Evolutionary conservation across 2,888 invertebrate species (phyloP), one percentile per base, ranked within the genome.

Genomic region (Dermolepida albohirtum): DNA sequence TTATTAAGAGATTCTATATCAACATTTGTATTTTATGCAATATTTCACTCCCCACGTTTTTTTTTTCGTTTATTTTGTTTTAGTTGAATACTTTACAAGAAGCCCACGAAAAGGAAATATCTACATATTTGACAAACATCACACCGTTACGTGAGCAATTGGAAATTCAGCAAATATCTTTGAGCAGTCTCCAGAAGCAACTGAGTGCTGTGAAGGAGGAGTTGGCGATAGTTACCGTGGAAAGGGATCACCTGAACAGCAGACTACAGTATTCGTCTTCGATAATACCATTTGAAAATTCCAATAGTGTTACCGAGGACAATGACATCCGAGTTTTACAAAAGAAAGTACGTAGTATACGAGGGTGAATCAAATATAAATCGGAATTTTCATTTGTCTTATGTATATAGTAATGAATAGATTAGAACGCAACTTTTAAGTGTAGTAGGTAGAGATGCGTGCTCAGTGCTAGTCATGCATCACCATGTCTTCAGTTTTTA

Each of bases 31-130:
- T 22, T 22, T 22, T 22, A 22, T 22, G 22, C 1, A 22, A 22
- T 22, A 22, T 22, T 22, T 22, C 22, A 22, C 22, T 22, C 22
- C 22, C 22, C 22, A 22, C 22, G 22, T 22, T 1, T 2, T 22
- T 22, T 1, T 2, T 22, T 22, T 22, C 12, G 4, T 34, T 47
- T 54, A 7, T 50, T 67, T 67, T 34, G 52, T 83, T 86, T 55
- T 85, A 93, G 90, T 84, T 94, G 43, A 93, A 92, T 81, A 91
- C 91, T 7, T 86, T 91, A 5, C 91, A 91, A 84, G 84, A 89
- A 74, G 89, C 91, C 2, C 91, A 91, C 77, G 91, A 91, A 78
- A 87, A 90, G 70, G 92, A 92, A 79, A 80, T 92, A 54, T 85
- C 88, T 79, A 88, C 89, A 69, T 89, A 89, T 84, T 87, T 90